phyloP scores from a whole-genome alignment of 2,888 invertebrate genomes.

The Tribolium freemani region DNA sequence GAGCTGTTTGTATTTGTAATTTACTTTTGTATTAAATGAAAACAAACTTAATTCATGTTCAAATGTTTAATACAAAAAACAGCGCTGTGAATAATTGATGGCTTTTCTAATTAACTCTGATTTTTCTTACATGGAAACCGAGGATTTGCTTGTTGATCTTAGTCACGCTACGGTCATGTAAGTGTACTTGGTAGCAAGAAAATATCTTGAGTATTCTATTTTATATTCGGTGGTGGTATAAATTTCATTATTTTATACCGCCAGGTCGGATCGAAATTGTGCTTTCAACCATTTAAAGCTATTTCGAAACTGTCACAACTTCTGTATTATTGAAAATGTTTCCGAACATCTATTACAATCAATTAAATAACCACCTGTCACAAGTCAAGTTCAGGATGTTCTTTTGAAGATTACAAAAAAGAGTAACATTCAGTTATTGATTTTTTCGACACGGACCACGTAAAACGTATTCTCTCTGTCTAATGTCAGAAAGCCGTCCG shows the following conservation, averaged over 20 bases:
- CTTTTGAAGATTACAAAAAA: conserved; percentile 1
- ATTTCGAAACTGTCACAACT: conserved; percentile 21
- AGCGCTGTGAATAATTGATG: not conserved
- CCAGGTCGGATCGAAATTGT: conserved; percentile 14
- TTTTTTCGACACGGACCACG: not conserved
- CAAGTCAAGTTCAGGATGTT: conserved; percentile 11
- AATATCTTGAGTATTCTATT: conserved; percentile 2
- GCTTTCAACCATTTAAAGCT: conserved; percentile 26
- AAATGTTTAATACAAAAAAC: not conserved
- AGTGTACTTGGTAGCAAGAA: not conserved
- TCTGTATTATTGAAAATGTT: conserved; percentile 27
- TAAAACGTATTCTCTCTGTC: not conserved
- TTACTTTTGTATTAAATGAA: not conserved
- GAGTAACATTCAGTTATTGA: not conserved
- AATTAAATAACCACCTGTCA: conserved; percentile 34
- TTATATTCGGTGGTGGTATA: conserved; percentile 13
- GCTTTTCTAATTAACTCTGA: conserved; percentile 4
- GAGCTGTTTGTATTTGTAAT: not conserved
- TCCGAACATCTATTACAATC: conserved; percentile 24
- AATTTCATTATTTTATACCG: conserved; percentile 26
- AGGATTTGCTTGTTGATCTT: conserved; percentile 12
- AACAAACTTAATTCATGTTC: not conserved
- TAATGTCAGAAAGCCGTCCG: conserved; percentile 11
- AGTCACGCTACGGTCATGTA: not conserved
- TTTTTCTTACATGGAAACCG: conserved; percentile 4